Base-by-base conservation (phyloP, 2,797 vertebrate genomes). In the Alectoris magna region DNA sequence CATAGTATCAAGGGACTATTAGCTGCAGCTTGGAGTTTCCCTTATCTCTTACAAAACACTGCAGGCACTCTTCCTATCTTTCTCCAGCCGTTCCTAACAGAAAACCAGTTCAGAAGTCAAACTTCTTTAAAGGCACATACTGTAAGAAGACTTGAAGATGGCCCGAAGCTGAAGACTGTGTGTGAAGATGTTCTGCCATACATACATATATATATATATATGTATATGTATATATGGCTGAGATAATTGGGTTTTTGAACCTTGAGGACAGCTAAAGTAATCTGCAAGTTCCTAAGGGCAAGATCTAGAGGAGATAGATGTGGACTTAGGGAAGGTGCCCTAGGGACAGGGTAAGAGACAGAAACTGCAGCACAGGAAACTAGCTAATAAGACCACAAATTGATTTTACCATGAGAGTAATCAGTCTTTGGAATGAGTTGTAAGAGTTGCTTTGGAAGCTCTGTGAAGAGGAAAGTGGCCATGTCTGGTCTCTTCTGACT, bases 41-140 rank as follows among this genome's bases (percentile, higher is more conserved):
- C 75, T 96, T 96, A 96, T 96, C 96, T 95, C 6, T 0, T 44
- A 38, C 63, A 70, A 71, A 88, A 96, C 94, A 94, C 71, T 22
- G 44, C 39, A 64, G 59, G 80, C 38, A 41, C 72, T 67, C 59
- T 64, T 56, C 48, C 83, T 96, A 96, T 96, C 96, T 1, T 70
- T 38, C 68, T 51, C 24, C 68, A 92, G 81, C 88, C 2, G 74
- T 58, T 87, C 85, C 53, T 87, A 96, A 92, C 96, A 94, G 96
- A 94, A 96, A 83, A 73, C 10, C 67, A 53, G 31, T 17, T 27
- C 1, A 1, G 43, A 84, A 87, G 85, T 82, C 75, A 15, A 76
- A 87, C 51, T 90, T 75, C 48, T 78, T 19, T 69, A 1, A 38
- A 62, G 62, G 49, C 63, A 4, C 22, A 14, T 49, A 36, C 70